These are phyloP conservation scores for Ischnura elegans DNA, from an alignment of 2,888 invertebrate genomes.

Conservation along the genomic window DNA sequence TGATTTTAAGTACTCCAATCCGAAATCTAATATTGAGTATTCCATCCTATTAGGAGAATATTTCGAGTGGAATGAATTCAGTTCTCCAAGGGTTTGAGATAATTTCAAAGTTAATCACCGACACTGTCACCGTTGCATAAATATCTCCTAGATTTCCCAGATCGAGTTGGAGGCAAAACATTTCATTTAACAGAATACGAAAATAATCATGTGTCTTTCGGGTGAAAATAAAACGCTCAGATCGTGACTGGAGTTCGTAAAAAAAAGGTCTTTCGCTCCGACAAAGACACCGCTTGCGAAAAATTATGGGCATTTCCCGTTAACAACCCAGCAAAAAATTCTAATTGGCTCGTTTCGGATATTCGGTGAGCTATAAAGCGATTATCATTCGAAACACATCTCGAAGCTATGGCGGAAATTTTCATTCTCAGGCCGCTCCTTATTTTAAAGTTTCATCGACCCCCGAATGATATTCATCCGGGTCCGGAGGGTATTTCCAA, in stretches of 20 bases:
- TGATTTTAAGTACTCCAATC: too few relatives aligned
- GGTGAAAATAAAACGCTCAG: not conserved
- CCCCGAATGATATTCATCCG: too few relatives aligned
- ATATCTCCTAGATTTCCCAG: not conserved
- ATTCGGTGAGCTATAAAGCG: not conserved
- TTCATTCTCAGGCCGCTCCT: too few relatives aligned
- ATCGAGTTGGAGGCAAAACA: not conserved
- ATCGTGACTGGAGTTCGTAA: not conserved
- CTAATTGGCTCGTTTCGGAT: not conserved
- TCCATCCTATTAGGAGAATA: too few relatives aligned
- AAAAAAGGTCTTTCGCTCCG: not conserved
- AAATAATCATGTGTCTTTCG: not conserved
- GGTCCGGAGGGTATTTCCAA: too few relatives aligned
- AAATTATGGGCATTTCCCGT: not conserved
- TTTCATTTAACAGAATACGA: not conserved
- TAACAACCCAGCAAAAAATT: not conserved
- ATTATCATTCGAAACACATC: not conserved
- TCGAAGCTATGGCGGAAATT: not conserved
- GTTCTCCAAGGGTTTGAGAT: not conserved
- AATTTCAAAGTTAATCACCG: not conserved
- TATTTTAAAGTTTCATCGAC: too few relatives aligned
- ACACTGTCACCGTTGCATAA: not conserved
- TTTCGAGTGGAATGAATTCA: too few relatives aligned
- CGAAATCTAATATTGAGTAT: too few relatives aligned
- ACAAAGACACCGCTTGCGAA: not conserved